A percentile compares a stretch with the other conserved stretches of the same genome.
Conservation (phyloP, 2,113 vertebrate genomes). For the Stegostoma tigrinum region DNA sequence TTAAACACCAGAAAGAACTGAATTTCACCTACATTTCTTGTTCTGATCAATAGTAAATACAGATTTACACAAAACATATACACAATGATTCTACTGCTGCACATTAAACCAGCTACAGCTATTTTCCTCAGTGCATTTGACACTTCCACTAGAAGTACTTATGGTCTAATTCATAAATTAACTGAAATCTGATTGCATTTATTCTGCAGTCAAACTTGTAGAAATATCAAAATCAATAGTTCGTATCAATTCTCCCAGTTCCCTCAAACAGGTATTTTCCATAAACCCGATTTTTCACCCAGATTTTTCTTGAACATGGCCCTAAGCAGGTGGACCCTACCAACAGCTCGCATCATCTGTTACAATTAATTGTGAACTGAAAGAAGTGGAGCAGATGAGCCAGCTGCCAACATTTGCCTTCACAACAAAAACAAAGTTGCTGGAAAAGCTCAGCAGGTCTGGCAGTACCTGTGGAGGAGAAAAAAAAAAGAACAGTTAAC, state of each 20-base stretch:
- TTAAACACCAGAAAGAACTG: neutral
- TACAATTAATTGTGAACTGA: neutral
- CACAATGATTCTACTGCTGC: neutral
- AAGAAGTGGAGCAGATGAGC: neutral
- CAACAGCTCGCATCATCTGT: neutral
- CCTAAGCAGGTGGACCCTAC: neutral
- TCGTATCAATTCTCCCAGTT: neutral
- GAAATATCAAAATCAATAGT: neutral
- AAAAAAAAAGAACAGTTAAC: too few species aligned
- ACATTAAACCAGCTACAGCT: neutral
- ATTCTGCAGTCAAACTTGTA: neutral
- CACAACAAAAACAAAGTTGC: too few species aligned
- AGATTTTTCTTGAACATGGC: neutral
- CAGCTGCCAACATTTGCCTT: neutral
- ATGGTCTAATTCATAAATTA: neutral
- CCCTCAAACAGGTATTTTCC: neutral
- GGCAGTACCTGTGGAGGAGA: too few species aligned
- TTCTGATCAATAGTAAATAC: neutral
- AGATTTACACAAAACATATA: neutral
- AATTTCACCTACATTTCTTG: neutral
- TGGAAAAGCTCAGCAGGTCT: too few species aligned
- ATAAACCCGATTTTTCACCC: neutral
- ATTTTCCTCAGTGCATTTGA: neutral
- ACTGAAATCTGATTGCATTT: neutral
- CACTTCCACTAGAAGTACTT: neutral